These are phyloP conservation scores for Turdus rufiventris DNA, from an alignment of 2,113 vertebrate species.

Conservation along the genomic window DNA sequence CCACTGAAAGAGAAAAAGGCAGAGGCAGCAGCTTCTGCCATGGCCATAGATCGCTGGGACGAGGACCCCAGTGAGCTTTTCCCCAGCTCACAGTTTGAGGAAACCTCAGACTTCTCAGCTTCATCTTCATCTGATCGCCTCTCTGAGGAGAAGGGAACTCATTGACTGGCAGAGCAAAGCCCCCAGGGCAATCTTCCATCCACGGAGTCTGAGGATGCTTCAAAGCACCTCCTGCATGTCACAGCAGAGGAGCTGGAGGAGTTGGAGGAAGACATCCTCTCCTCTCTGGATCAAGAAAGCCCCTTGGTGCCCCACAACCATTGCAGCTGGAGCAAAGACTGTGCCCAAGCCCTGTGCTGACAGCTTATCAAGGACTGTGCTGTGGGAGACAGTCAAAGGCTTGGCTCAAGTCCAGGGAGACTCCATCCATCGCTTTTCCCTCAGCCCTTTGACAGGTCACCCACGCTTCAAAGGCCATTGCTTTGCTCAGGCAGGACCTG, in stretches of 20 bases:
- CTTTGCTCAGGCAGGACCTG: not conserved
- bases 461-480: not conserved
- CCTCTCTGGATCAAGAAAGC: not conserved
- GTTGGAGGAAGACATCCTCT: not conserved
- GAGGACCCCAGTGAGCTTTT: not conserved
- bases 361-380: no score
- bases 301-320: fast-evolving
- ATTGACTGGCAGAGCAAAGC: fast-evolving
- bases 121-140: fast-evolving
- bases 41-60: fast-evolving
- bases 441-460: not conserved
- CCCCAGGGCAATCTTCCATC: fast-evolving
- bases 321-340: not conserved
- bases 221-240: fast-evolving
- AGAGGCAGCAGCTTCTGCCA: fast-evolving
- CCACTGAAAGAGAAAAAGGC: not conserved
- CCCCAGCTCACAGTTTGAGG: not conserved
- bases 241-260: not conserved
- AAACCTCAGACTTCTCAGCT: not conserved
- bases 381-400: no score
- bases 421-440: no score
- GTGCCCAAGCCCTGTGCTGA: no score
- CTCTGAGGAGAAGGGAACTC: not conserved
- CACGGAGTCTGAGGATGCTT: not conserved
- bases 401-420: no score